Evolutionary conservation across 2,113 vertebrate genomes (phyloP), one percentile per base, ranked within the genome.

Genomic region (Hiodon tergisus): DNA sequence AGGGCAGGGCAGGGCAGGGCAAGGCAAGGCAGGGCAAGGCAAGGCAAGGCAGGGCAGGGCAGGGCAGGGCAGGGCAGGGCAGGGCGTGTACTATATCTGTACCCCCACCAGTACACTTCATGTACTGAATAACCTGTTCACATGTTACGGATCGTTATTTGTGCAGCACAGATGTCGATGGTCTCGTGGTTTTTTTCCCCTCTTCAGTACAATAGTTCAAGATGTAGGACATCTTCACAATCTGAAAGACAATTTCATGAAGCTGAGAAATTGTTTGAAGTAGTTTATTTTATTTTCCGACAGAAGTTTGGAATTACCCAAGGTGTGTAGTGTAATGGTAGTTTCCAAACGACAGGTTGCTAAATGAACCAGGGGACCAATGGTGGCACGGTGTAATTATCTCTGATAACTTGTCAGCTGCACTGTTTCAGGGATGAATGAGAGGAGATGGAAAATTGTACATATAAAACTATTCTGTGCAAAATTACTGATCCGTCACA

Each of bases 321-420:
- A 87, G 88, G 85, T 86, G 83, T n/a, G n/a, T n/a, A 81, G 81
- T 81, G 81, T 63, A 52, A 14, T 16, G 78, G 75, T 77, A 70
- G 66, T 69, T 72, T 76, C 85, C 81, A 85, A 88, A 88, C 87
- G 85, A 86, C 83, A 85, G 69, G 68, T 89, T 89, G 78, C 82
- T 89, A 76, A 88, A 81, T 88, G 84, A 90, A 86, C 83, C 78
- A 81, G 83, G 73, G 80, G 14, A 31, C 31, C 75, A 9, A 61
- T 72, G 59, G 55, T 77, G 57, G 51, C 72, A 73, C 65, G 78
- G 86, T 87, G 86, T 86, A 91, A 88, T 92, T 93, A 91, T 76
- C 82, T 78, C 75, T 88, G 88, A 80, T 85, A 77, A 81, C 84
- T 87, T 86, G 74, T 90, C 80, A 87, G 84, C 78, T 84, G 81